These are phyloP conservation scores for Lipotes vexillifer DNA, from an alignment of 2,113 vertebrate genomes.

Conservation along the genomic window DNA sequence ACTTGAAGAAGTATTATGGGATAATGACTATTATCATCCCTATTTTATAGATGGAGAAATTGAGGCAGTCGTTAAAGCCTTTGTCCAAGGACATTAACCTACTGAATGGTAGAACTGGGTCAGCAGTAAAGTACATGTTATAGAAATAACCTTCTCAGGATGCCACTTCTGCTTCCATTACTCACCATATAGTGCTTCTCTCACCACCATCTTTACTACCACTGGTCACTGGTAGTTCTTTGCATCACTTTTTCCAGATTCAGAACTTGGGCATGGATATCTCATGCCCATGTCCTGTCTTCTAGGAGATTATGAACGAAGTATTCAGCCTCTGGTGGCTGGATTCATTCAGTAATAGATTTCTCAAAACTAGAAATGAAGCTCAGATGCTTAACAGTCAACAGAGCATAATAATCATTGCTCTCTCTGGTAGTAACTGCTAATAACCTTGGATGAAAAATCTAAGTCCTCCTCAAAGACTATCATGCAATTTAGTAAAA, in stretches of 20 bases:
- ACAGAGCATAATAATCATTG: neutral
- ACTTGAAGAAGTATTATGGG: neutral
- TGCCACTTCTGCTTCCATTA: neutral
- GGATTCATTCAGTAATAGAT: neutral
- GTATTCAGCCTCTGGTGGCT: neutral
- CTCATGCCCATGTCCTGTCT: neutral
- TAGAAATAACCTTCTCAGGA: too few species aligned
- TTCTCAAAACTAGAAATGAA: neutral
- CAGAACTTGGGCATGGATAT: neutral
- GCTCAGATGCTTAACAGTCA: neutral
- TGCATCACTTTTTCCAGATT: neutral
- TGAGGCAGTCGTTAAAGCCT: neutral
- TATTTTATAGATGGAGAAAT: neutral
- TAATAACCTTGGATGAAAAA: neutral
- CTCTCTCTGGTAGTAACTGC: neutral
- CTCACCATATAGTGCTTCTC: neutral
- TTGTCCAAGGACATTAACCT: neutral
- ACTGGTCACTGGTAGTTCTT: neutral
- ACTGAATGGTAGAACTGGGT: neutral
- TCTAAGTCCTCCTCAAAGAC: neutral
- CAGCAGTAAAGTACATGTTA: neutral
- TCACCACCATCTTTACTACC: neutral
- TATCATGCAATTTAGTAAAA: conserved; percentile 28
- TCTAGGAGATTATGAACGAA: neutral
- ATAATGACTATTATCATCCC: neutral